Evolutionary conservation across 2,888 invertebrate species (phyloP), one percentile per base, ranked within the genome.

Genomic region (Lepidocyrtinus sp.): DNA sequence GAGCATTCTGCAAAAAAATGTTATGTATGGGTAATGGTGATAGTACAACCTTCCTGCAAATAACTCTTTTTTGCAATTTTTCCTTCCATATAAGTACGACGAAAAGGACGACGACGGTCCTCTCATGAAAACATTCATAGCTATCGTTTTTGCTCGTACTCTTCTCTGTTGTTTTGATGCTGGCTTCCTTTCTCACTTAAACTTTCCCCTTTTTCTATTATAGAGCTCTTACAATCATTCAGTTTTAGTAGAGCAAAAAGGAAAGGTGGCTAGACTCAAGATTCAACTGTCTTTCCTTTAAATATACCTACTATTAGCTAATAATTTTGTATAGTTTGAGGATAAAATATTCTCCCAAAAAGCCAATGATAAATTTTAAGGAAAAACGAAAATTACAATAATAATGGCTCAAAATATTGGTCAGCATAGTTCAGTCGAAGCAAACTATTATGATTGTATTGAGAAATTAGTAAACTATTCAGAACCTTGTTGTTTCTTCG

Each of bases 361-460:
- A 15, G n/a, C n/a, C n/a, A n/a, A n/a, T n/a, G n/a, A 15, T 55
- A 55, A 55, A 55, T 55, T 55, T 15, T n/a, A 15, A 55, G 55
- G 55, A 55, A 36, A 36, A 36, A 36, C 12, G 36, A 36, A 36
- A 36, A 9, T 36, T 36, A 36, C 5, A 36, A 36, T 61, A 70
- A 73, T 27, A 26, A 75, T 75, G 75, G 75, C 75, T 68, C 75
- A 75, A 68, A 59, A 17, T 46, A 19, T 22, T 62, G 21, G 62
- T 68, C 24, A 75, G 26, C 75, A 75, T 27, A 75, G 75, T 36
- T 75, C 75, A 67, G 75, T 75, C 3, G 75, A 75, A 25, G 68
- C 27, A 1, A 75, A 75, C 46, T 26, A 68, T 24, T 19, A n/a
- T n/a, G n/a, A n/a, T n/a, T n/a, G n/a, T n/a, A n/a, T n/a, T n/a